These are phyloP conservation scores for Bujurquina vittata DNA, from an alignment of 2,113 vertebrate genomes.

Conservation along the genomic window DNA sequence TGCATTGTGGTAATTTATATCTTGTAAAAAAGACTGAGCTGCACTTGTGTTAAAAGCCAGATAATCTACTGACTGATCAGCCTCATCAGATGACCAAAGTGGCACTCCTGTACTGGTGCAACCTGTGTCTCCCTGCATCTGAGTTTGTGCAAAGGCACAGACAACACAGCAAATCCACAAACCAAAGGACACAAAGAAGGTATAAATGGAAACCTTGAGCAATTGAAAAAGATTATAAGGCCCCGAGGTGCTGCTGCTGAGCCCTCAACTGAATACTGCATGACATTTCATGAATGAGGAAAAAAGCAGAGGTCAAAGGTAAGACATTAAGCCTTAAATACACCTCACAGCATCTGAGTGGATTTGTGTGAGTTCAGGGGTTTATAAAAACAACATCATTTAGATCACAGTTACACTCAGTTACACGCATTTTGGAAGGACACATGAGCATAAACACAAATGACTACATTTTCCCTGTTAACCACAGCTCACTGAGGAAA, in stretches of 20 bases:
- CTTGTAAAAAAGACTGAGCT: background rate
- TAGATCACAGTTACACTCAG: background rate
- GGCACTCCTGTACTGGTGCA: background rate
- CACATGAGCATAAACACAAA: too few species aligned
- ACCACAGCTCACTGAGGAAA: background rate
- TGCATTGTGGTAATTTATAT: background rate
- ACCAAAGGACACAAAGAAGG: background rate
- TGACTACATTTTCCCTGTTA: too few species aligned
- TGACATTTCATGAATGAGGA: background rate
- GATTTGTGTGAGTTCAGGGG: background rate
- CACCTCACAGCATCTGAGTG: background rate
- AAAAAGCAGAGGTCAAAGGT: background rate
- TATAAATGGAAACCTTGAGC: background rate
- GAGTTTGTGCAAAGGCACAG: background rate
- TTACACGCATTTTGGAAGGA: background rate
- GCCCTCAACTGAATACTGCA: background rate
- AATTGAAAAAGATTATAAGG: background rate
- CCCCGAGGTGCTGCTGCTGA: background rate
- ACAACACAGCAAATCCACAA: background rate
- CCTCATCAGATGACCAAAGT: background rate
- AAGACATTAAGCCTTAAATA: background rate
- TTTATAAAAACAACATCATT: background rate
- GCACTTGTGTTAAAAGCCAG: slow-evolving; percentile 13
- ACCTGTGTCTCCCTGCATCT: background rate
- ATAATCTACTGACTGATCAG: background rate